phyloP scores from a whole-genome alignment of 2,113 vertebrate species.

The Bathybates hornii region DNA sequence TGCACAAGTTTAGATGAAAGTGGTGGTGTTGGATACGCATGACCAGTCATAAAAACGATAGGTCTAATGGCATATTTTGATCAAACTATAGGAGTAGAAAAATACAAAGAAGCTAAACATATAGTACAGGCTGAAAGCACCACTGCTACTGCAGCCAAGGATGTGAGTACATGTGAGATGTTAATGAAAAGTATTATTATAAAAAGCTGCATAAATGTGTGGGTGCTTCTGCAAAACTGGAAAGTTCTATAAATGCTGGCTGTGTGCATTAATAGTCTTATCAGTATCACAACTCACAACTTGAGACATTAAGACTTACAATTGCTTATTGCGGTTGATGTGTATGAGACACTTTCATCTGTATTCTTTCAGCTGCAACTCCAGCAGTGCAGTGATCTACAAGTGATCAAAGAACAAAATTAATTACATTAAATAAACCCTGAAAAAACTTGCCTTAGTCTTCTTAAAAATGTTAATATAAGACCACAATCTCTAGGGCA shows the following conservation, averaged over 20 bases:
- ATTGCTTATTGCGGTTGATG: background rate
- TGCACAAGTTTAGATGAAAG: background rate
- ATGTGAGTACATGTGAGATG: background rate
- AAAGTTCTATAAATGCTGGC: background rate
- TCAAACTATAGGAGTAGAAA: background rate
- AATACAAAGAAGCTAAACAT: background rate
- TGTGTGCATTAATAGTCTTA: background rate
- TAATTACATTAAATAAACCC: background rate
- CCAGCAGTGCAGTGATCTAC: background rate
- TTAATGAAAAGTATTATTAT: background rate
- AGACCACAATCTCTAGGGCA: background rate
- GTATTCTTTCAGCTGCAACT: background rate
- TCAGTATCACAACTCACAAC: background rate
- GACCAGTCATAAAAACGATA: background rate
- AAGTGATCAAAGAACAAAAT: background rate
- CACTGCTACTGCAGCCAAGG: background rate
- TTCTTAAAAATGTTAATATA: background rate
- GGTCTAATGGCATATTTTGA: background rate
- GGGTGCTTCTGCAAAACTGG: background rate
- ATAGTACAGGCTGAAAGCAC: background rate
- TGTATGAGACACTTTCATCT: background rate
- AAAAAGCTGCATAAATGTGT: background rate
- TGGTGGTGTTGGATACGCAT: background rate
- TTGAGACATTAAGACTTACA: background rate
- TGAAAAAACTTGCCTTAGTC: background rate